Base-by-base conservation (phyloP, 2,113 vertebrate species). In the Piliocolobus tephrosceles region DNA sequence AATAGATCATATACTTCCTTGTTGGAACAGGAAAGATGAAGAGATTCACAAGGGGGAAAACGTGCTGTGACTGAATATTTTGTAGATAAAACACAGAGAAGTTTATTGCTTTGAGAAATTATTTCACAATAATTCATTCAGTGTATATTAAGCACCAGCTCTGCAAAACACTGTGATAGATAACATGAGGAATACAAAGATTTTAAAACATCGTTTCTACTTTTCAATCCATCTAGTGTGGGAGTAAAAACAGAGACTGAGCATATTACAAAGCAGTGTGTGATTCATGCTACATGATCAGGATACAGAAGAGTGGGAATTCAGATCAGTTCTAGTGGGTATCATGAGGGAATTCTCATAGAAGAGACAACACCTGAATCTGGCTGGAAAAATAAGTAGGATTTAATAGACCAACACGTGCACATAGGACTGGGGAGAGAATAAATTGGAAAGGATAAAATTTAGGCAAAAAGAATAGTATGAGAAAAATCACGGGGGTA, bases 51-150 rank as follows among this genome's bases (percentile, higher is more conserved):
- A 68, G 6, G 30, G 32, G 30, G 1, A 73, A 89, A 84, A 50
- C 12, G 14, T 73, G 17, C 20, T 88, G 66, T 89, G 80, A 80
- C 3, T 68, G 30, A 97, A 88, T 2, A 85, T 76, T 76, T 88
- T 93, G n/a, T 64, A 93, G 35, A 68, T 35, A 91, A 94, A 94
- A 91, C 12, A 68, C 27, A 92, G n/a, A 47, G 80, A 94, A 86
- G 12, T 92, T 57, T 9, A 52, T 64, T 55, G 14, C 30, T 72
- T 88, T 45, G 40, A 91, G 45, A 88, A 97, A 68, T 87, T 89
- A 47, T 94, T 92, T 95, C 76, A 58, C 4, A 82, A n/a, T 84
- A 45, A 95, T 91, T 94, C 45, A 79, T 86, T 92, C 61, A 45
- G 32, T 87, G 30, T 22, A 68, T 75, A 40, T 47, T 82, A 94